Evolutionary conservation across 1,140 invertebrate species (phyloP), one percentile per base, ranked within the genome.

Genomic region (Macrobrachium rosenbergii): DNA sequence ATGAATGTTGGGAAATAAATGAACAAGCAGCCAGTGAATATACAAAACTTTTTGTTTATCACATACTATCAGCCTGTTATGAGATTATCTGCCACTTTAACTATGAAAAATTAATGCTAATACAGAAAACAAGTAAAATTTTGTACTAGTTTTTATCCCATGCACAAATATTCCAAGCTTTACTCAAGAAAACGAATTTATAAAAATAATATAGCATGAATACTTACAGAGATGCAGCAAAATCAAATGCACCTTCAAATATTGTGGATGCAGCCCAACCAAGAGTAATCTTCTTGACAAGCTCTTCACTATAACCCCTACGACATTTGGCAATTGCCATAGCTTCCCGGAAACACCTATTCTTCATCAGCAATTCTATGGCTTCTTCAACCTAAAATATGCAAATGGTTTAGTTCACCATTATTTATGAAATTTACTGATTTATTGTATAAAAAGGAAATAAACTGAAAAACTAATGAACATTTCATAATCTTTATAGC

Each of bases 201-300:
- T 59, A 16, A 21, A 72, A 69, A 67, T 0, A 12, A 72, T 23
- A 43, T 17, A 16, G 3, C 7, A 14, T 14, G 8, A 16, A 7
- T 59, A 82, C 80, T 83, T 72, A 88, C 83, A 89, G 67, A 3
- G 59, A 23, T 21, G 88, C 83, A 75, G 88, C 83, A 43, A 89
- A 58, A 43, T 89, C 88, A 73, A 77, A 81, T 59, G 58, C 76
- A 19, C 88, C 88, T 23, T 89, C 88, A 82, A 67, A 81, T 6
- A 86, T 59, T 58, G 76, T 63, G 14, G 64, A 69, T 45, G 21
- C 23, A 76, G 80, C 88, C 72, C 79, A 86, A 43, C 11, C 43
- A 43, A 14, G 28, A 17, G 69, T 72, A 58, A 89, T 82, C 64
- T 58, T 86, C 11, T 75, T 80, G 19, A 82, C 12, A 14, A 86